These are phyloP conservation scores for Syngnathus scovelli DNA, from an alignment of 2,113 vertebrate genomes.

Conservation along the genomic window DNA sequence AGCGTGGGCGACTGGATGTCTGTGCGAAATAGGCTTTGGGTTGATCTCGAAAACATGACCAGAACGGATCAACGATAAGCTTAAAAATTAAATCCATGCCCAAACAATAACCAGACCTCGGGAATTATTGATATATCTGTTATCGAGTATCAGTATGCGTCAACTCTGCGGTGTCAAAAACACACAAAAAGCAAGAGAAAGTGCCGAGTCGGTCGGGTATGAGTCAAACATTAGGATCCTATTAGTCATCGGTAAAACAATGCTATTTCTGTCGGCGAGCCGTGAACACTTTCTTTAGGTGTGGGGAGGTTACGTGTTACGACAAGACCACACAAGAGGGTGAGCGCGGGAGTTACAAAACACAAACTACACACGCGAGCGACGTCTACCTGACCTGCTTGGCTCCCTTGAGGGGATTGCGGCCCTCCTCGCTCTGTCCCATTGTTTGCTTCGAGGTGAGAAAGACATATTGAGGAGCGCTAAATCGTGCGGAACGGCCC, in stretches of 20 bases:
- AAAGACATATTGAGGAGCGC: conserved; percentile 7
- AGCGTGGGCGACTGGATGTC: too few species aligned
- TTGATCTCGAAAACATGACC: too few species aligned
- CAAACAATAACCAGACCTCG: too few species aligned
- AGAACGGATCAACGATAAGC: too few species aligned
- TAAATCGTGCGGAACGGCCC: background rate
- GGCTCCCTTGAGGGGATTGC: conserved; percentile 44
- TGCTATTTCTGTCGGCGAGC: conserved; percentile 7
- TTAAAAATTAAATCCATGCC: too few species aligned
- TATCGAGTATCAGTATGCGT: too few species aligned
- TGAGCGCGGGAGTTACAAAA: conserved; percentile 11
- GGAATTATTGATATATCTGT: too few species aligned
- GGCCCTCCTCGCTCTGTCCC: conserved; percentile 36
- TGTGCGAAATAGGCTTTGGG: too few species aligned
- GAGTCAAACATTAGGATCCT: conserved; percentile 12
- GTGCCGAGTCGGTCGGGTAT: conserved; percentile 9
- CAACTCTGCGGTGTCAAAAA: background rate
- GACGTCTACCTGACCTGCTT: conserved; percentile 53
- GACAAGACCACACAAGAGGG: conserved; percentile 3
- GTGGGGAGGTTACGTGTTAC: background rate
- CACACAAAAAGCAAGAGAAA: background rate
- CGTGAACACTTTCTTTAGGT: background rate
- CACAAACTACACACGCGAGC: conserved; percentile 22
- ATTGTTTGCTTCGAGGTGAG: conserved; percentile 58
- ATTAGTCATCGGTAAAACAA: conserved; percentile 23